These are phyloP conservation scores for Elysia chlorotica DNA, from an alignment of 1,140 invertebrate species.

Conservation along the genomic window DNA sequence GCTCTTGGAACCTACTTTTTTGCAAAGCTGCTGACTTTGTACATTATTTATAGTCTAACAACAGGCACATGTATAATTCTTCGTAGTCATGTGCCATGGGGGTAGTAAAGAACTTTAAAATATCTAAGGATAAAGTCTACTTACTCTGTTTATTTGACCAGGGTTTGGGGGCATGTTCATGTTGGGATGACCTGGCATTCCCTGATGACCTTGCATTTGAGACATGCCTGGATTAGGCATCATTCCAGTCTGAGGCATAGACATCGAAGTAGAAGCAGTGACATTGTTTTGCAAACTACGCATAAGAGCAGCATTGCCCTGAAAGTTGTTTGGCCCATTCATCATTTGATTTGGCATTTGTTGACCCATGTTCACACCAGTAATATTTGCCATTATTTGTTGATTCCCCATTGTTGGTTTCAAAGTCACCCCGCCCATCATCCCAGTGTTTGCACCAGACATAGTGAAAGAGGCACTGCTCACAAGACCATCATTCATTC, in stretches of 20 bases:
- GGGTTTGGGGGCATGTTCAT: slow-evolving; percentile 36
- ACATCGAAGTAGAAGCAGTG: slow-evolving; percentile 29
- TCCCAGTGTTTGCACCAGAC: background rate
- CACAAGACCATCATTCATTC: slow-evolving; percentile 15
- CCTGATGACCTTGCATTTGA: slow-evolving; percentile 37
- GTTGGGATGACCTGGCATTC: slow-evolving; percentile 40
- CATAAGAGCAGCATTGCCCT: slow-evolving; percentile 46
- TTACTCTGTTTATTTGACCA: slow-evolving; percentile 29
- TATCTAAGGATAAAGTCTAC: too few relatives aligned
- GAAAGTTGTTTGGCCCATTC: slow-evolving; percentile 56
- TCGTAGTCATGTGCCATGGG: too few relatives aligned
- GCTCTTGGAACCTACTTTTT: too few relatives aligned
- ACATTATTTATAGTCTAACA: too few relatives aligned
- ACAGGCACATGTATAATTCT: too few relatives aligned
- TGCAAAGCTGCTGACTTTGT: too few relatives aligned
- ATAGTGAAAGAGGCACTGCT: slow-evolving; percentile 20
- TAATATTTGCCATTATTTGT: slow-evolving; percentile 28
- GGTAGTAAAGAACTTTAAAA: too few relatives aligned
- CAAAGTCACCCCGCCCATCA: slow-evolving; percentile 22
- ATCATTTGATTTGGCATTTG: slow-evolving; percentile 46
- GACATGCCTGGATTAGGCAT: slow-evolving; percentile 35
- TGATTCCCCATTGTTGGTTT: slow-evolving; percentile 22
- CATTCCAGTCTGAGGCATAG: slow-evolving; percentile 39
- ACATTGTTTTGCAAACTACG: slow-evolving; percentile 28
- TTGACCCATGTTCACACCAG: slow-evolving; percentile 25